Percentiles rank a stretch among this genome's conserved stretches.
phyloP scores from a whole-genome alignment of 1,140 invertebrate genomes.

The Hestina assimilis region DNA sequence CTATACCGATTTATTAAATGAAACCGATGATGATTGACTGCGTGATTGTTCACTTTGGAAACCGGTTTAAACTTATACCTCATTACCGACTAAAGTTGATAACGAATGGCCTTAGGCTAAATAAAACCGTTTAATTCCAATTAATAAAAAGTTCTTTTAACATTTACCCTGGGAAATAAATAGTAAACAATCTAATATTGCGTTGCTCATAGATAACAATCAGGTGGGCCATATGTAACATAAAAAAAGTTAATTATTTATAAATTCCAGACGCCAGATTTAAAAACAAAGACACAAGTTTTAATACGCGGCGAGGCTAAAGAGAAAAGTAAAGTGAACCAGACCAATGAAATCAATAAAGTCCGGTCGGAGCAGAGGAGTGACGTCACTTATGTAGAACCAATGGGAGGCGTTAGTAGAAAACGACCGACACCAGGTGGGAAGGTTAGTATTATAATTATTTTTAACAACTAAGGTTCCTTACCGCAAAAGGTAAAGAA shows the following conservation, averaged over 20 bases:
- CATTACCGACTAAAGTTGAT: too few relatives aligned
- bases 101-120: too few relatives aligned
- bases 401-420: constrained; percentile 51
- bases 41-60: too few relatives aligned
- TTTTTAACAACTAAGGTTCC: not conserved
- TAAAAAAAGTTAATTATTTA: not conserved
- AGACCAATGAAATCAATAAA: constrained; percentile 46
- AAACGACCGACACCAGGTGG: constrained; percentile 52
- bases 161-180: too few relatives aligned
- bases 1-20: too few relatives aligned
- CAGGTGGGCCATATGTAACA: not conserved
- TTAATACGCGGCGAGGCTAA: constrained; percentile 56
- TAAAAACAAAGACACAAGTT: constrained; percentile 68
- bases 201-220: too few relatives aligned
- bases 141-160: too few relatives aligned
- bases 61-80: too few relatives aligned
- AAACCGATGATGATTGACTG: too few relatives aligned
- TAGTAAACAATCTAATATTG: too few relatives aligned
- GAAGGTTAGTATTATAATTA: constrained; percentile 39
- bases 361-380: constrained; percentile 27
- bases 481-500: too few relatives aligned
- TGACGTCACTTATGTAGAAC: constrained; percentile 54
- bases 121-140: too few relatives aligned
- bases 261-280: constrained; percentile 55
- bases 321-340: constrained; percentile 40